These are phyloP conservation scores for Scarus forsteni DNA, from an alignment of 2,797 vertebrate genomes.

Conservation along the genomic window DNA sequence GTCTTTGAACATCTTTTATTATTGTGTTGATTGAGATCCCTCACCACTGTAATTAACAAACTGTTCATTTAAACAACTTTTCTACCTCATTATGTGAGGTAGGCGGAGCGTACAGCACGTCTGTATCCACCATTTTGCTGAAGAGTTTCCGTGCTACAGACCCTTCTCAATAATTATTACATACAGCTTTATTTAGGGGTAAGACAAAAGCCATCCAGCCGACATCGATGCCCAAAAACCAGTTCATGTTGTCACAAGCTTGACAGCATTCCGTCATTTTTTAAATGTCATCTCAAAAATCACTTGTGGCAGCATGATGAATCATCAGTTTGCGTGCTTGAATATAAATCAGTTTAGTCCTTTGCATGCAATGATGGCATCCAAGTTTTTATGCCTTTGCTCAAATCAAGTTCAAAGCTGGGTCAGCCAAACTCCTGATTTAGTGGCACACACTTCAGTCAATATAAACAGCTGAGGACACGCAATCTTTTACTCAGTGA, in stretches of 20 bases:
- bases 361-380: neutral
- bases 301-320: neutral
- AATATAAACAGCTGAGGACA: constrained; percentile 11
- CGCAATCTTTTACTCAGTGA: neutral
- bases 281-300: neutral
- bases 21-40: no score
- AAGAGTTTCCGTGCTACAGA: no score
- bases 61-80: no score
- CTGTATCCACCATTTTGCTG: no score
- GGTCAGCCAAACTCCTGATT: constrained; percentile 35
- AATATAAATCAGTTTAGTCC: constrained; percentile 25
- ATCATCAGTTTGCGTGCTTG: constrained; percentile 18
- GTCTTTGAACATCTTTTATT: no score
- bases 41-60: no score
- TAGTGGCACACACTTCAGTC: constrained; percentile 9
- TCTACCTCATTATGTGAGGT: no score
- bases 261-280: neutral
- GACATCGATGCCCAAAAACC: neutral
- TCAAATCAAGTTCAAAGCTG: constrained; percentile 21
- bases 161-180: no score
- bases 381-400: constrained; percentile 19
- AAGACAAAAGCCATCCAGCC: neutral
- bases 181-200: neutral
- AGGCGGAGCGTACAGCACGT: no score
- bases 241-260: neutral